A percentile compares a stretch with the other conserved stretches of the same genome.
These are phyloP conservation scores for Siniperca chuatsi DNA, from an alignment of 2,113 vertebrate species.

Conservation along the genomic window DNA sequence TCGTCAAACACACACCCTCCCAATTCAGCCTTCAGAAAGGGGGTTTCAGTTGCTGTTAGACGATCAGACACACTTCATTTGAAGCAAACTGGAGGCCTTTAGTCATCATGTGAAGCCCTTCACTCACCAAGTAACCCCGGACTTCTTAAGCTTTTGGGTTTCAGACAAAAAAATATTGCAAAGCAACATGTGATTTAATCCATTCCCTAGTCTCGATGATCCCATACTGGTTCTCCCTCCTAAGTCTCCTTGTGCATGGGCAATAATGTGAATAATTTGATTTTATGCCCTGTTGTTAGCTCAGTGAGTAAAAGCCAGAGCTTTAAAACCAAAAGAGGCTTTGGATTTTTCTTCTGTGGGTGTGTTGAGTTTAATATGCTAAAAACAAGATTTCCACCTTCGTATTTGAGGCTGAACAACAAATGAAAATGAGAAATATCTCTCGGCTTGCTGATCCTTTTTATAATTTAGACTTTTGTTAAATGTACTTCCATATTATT, in stretches of 20 bases:
- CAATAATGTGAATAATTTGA: constrained; percentile 49
- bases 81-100: not conserved
- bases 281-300: constrained; percentile 44
- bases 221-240: constrained; percentile 36
- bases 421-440: constrained; percentile 9
- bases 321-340: constrained; percentile 41
- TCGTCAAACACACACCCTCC: not conserved
- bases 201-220: constrained; percentile 36
- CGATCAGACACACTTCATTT: not conserved
- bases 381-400: constrained; percentile 25
- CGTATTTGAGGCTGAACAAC: not conserved
- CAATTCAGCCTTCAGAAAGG: not conserved
- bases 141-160: not conserved
- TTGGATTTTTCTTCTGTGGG: constrained; percentile 26
- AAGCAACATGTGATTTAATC: constrained; percentile 40
- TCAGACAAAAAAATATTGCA: not conserved
- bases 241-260: constrained; percentile 44
- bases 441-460: not conserved
- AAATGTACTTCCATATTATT: not conserved
- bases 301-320: constrained; percentile 32
- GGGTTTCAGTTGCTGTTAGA: not conserved
- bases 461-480: not conserved
- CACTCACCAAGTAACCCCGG: not conserved
- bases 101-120: not conserved
- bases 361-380: not conserved